Base-by-base conservation (phyloP, 2,888 invertebrate species). In the Siphlonurus alternatus region DNA sequence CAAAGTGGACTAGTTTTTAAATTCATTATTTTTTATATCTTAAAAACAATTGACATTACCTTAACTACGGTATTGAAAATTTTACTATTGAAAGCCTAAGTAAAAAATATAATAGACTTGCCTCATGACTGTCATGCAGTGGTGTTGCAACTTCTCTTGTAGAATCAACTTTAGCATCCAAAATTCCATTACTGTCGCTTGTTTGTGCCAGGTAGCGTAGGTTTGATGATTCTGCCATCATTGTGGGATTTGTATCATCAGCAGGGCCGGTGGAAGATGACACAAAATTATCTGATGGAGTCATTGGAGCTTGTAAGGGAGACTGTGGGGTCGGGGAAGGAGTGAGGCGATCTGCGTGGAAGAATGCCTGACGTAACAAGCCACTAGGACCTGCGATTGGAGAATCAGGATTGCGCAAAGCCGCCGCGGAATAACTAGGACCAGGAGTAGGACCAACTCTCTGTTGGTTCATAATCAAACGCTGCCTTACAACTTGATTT, bases 151-250 rank as follows among this genome's bases (percentile, higher is more conserved):
- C 61, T 18, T 65, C 67, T 60, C 66, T 66, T 20, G 69, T 69
- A 1, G 70, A 70, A 61, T 70, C 68, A 15, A 69, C 69, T 10
- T 68, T 68, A 2, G 69, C 66, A 62, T 70, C 70, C n/a, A 70
- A 61, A 15, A 68, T 68, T 22, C 66, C 66, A 23, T 60, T 65
- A 53, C 65, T 64, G 63, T 67, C 66, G 15, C 38, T 38, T 38
- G 38, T 38, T 38, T 38, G 38, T 38, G 38, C 5, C 15, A 38
- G 15, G 15, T 38, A 38, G 5, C 38, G 38, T 38, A 38, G 15
- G 38, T 38, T 15, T 10, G 38, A 38, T 10, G 38, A 10, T 38
- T 38, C 38, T 38, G 38, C 38, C 15, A 38, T 38, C 7, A 38
- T 38, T 5, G 38, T 10, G 38, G 5, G 38, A 64, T 66, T 67